A percentile compares a stretch with the other conserved stretches of the same genome.
These are phyloP conservation scores for Solen grandis DNA, from an alignment of 1,140 invertebrate genomes.

Conservation along the genomic window DNA sequence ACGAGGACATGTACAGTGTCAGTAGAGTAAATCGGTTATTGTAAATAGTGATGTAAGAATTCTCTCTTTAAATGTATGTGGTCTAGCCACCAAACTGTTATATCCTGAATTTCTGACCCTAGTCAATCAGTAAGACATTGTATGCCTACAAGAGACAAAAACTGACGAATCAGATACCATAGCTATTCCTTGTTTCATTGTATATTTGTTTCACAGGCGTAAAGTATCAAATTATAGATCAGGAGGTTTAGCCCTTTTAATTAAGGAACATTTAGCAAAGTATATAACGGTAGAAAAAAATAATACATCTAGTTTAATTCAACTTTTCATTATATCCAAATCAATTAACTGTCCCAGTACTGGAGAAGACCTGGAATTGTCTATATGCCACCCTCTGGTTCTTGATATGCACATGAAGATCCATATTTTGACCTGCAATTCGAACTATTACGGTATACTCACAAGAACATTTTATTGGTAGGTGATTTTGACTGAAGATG, in stretches of 20 bases:
- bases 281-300: neutral
- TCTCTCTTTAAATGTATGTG: conserved; percentile 48
- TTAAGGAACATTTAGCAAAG: conserved; percentile 9
- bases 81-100: conserved; percentile 6
- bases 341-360: no score
- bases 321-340: conserved; percentile 20
- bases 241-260: conserved; percentile 26
- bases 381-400: no score
- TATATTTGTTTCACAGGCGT: conserved; percentile 11
- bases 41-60: conserved; percentile 6
- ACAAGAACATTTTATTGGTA: no score
- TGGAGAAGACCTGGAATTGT: no score
- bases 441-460: no score
- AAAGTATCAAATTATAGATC: conserved; percentile 27
- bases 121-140: conserved; percentile 20
- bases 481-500: no score
- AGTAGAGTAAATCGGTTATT: neutral
- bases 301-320: neutral
- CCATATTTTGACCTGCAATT: no score
- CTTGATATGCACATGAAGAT: no score
- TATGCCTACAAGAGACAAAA: conserved; percentile 43
- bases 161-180: conserved; percentile 31
- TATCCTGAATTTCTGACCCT: conserved; percentile 45
- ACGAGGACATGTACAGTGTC: neutral
- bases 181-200: neutral